Percentiles rank a stretch among this genome's conserved stretches.
These are phyloP conservation scores for Lithophane socia DNA, from an alignment of 2,888 invertebrate genomes.

Conservation along the genomic window DNA sequence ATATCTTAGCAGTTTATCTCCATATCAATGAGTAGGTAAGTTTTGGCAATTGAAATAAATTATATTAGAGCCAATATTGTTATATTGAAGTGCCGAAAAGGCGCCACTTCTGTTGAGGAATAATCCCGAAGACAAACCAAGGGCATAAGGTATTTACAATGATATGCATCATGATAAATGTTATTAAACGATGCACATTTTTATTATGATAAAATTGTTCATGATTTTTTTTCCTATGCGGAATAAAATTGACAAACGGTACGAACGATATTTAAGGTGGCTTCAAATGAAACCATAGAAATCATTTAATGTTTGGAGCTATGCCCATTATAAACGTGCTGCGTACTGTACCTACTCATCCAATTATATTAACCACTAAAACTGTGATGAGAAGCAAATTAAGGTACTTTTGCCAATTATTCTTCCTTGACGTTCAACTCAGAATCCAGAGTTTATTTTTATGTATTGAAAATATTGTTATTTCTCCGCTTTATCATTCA, in stretches of 20 bases:
- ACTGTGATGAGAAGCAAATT: background rate
- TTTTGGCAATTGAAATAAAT: conserved; percentile 9
- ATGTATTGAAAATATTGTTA: background rate
- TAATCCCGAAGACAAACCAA: conserved; percentile 14
- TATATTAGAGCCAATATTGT: background rate
- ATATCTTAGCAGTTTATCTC: conserved; percentile 19
- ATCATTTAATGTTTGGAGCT: background rate
- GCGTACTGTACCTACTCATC: background rate
- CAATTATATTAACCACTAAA: conserved; percentile 1
- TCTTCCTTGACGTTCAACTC: background rate
- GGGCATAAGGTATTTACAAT: background rate
- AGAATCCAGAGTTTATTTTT: background rate
- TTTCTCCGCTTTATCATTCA: background rate
- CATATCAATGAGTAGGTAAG: conserved; percentile 18
- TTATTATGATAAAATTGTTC: background rate
- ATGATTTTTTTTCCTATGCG: conserved; percentile 3
- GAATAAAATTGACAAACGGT: background rate
- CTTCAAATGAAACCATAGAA: conserved; percentile 4
- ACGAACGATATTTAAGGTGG: background rate
- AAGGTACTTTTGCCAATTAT: no score
- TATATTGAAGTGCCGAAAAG: conserved; percentile 15
- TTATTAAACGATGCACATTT: background rate
- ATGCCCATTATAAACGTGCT: background rate
- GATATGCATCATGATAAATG: background rate
- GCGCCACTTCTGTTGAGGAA: background rate